phyloP scores from a whole-genome alignment of 1,140 invertebrate genomes.

The Tetraneura akinire region DNA sequence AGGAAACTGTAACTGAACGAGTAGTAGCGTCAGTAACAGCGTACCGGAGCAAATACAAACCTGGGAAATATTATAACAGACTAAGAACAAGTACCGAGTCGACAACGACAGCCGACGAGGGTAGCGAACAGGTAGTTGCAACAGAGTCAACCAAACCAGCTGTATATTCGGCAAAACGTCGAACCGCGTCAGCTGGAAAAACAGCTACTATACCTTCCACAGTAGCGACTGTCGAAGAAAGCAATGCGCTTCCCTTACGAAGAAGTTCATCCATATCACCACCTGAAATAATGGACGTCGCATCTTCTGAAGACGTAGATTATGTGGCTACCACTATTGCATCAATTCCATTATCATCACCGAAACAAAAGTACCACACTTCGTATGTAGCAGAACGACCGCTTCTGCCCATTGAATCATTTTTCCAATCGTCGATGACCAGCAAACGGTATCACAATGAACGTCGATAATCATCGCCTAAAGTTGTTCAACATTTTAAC shows the following conservation, averaged over 20 bases:
- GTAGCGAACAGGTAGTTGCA: conserved; percentile 34
- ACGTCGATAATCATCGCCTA: neutral
- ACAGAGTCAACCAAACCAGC: conserved; percentile 52
- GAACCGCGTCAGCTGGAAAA: conserved; percentile 52
- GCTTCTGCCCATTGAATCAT: conserved; percentile 63
- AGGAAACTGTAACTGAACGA: neutral
- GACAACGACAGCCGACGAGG: conserved; percentile 28
- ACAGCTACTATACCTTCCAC: neutral
- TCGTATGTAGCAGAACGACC: conserved; percentile 61
- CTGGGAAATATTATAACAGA: conserved; percentile 56
- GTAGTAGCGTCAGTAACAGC: neutral
- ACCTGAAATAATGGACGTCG: neutral
- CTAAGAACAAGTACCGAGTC: conserved; percentile 55
- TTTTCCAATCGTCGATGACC: conserved; percentile 59
- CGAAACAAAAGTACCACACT: conserved; percentile 22
- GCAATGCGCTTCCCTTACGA: neutral
- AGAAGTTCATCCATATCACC: conserved; percentile 1
- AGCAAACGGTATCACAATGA: conserved; percentile 19
- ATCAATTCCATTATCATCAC: neutral
- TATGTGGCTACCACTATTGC: conserved; percentile 21
- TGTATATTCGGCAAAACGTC: conserved; percentile 56
- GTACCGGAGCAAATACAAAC: conserved; percentile 53
- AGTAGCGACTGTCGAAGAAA: neutral
- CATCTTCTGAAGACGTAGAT: conserved; percentile 34
- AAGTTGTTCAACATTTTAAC: neutral